These are phyloP conservation scores for Piscicola geometra DNA, from an alignment of 2,888 invertebrate genomes.

Conservation along the genomic window DNA sequence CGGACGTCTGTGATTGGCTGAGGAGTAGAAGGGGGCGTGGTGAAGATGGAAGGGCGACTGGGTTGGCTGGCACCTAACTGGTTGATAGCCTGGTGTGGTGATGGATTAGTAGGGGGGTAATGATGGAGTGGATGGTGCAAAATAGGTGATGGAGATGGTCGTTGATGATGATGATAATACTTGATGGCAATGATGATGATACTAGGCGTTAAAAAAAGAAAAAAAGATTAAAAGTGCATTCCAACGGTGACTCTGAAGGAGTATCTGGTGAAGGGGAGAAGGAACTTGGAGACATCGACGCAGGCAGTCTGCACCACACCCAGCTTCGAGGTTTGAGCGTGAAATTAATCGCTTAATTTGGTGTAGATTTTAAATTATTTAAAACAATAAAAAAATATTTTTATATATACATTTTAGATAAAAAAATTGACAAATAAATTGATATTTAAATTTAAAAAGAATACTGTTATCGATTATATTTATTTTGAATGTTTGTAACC, in stretches of 20 bases:
- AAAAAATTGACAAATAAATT: too few species aligned
- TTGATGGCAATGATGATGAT: too few species aligned
- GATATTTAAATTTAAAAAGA: too few species aligned
- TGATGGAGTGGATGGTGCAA: background rate
- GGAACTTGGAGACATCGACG: background rate
- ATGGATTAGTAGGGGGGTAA: background rate
- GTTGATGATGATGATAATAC: background rate
- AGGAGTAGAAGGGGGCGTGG: conserved; percentile 77
- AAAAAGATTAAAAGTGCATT: too few species aligned
- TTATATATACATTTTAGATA: too few species aligned
- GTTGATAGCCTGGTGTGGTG: conserved; percentile 66
- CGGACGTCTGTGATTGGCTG: conserved; percentile 61
- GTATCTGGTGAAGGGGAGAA: background rate
- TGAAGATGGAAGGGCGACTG: conserved; percentile 65
- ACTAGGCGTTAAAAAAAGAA: too few species aligned
- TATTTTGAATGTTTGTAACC: too few species aligned
- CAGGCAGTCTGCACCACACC: background rate
- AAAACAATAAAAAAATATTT: too few species aligned
- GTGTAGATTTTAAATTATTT: too few species aligned
- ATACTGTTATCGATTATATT: too few species aligned
- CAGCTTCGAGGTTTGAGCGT: too few species aligned
- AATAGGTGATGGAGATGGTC: background rate
- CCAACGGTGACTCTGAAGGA: background rate
- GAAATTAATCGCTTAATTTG: too few species aligned
- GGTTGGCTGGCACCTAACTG: conserved; percentile 73